Conservation (phyloP, 2,888 invertebrate genomes). For the Chrysomela aeneicollis region DNA sequence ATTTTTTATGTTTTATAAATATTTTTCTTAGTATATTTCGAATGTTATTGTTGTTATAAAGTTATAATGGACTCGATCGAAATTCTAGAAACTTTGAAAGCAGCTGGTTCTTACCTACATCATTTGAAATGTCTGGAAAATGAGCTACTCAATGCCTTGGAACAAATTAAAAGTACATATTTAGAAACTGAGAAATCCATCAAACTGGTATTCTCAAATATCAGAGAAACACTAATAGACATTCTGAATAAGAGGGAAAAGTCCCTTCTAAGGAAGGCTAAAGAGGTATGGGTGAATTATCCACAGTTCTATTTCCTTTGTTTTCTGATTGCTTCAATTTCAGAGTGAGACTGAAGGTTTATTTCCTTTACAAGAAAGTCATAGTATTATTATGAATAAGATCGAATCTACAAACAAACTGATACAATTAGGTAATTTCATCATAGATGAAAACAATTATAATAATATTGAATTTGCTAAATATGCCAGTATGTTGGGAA, state of each 20-base stretch:
- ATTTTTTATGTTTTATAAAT: no score
- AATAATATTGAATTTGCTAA: slow-evolving; percentile 48
- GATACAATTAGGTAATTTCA: slow-evolving; percentile 51
- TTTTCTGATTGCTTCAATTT: slow-evolving; percentile 30
- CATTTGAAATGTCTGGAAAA: slow-evolving; percentile 48
- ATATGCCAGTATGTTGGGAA: slow-evolving; percentile 57
- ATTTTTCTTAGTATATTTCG: no score
- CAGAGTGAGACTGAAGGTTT: slow-evolving; percentile 56
- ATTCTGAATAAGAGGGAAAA: slow-evolving; percentile 50
- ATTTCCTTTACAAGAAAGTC: slow-evolving; percentile 59
- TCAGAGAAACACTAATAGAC: slow-evolving; percentile 45
- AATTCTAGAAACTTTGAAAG: slow-evolving; percentile 51
- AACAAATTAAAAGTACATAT: slow-evolving; percentile 53
- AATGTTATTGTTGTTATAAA: no score
- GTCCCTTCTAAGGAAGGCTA: slow-evolving; percentile 47
- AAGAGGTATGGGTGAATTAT: slow-evolving; percentile 39
- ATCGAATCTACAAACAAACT: slow-evolving; percentile 55
- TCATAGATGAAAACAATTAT: slow-evolving; percentile 39
- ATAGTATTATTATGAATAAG: slow-evolving; percentile 57
- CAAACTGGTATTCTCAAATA: slow-evolving; percentile 49
- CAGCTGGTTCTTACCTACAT: slow-evolving; percentile 51
- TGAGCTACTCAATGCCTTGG: slow-evolving; percentile 50
- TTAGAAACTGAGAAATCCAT: slow-evolving; percentile 53
- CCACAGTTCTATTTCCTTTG: slow-evolving; percentile 12
- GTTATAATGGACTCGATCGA: slow-evolving; percentile 47